Evolutionary conservation across 2,888 invertebrate species (phyloP).

Genomic region (Phalera bucephala): DNA sequence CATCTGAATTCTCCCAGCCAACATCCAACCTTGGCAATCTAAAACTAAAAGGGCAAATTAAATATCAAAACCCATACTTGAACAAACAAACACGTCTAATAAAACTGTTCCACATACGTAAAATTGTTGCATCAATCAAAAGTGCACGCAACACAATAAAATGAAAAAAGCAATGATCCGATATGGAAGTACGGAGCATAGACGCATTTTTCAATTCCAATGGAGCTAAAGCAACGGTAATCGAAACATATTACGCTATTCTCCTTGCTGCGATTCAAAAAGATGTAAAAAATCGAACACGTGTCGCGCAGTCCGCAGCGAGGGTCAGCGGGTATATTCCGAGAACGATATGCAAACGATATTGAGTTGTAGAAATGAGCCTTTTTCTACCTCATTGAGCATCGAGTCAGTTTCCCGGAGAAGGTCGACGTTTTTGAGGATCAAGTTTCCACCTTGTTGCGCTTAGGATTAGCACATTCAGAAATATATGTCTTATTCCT

Average conservation of each 20-base stretch:
- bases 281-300: conserved; percentile 42
- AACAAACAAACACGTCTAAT: not conserved
- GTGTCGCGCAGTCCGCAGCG: conserved; percentile 28
- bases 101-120: not conserved
- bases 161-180: conserved; percentile 9
- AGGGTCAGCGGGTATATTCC: conserved; percentile 10
- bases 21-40: too few relatives aligned
- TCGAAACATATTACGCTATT: conserved; percentile 63
- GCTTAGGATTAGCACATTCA: not conserved
- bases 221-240: conserved; percentile 54
- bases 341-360: conserved; percentile 15
- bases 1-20: too few relatives aligned
- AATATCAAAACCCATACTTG: not conserved
- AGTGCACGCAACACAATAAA: conserved; percentile 1
- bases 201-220: conserved; percentile 60
- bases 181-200: conserved; percentile 18
- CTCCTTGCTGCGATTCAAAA: conserved; percentile 45
- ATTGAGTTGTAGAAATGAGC: conserved; percentile 1
- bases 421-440: not conserved
- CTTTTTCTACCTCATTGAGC: not conserved
- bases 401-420: not conserved
- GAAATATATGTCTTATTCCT: not conserved
- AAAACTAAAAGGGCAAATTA: too few relatives aligned
- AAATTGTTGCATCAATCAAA: conserved; percentile 4
- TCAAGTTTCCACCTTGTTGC: not conserved